phyloP scores from a whole-genome alignment of 1,140 invertebrate genomes.

The Acromyrmex heyeri region DNA sequence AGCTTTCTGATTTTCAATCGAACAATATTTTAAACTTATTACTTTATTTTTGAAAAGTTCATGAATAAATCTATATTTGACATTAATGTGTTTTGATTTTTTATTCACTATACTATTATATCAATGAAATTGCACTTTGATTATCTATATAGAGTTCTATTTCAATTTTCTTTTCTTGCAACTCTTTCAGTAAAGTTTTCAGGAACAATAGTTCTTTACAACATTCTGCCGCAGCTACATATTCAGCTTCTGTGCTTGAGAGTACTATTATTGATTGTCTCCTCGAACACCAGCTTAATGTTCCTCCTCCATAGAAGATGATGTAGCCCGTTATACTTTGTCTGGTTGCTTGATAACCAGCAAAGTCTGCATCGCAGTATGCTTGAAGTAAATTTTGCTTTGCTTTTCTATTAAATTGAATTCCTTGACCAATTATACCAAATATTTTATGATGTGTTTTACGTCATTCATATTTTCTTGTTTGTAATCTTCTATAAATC shows the following conservation, averaged over 20 bases:
- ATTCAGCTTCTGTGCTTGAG: not conserved
- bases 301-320: not conserved
- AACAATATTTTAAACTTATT: too few relatives aligned
- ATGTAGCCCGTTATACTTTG: conserved; percentile 6
- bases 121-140: too few relatives aligned
- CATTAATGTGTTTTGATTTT: too few relatives aligned
- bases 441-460: not conserved
- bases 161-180: not conserved
- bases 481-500: not conserved
- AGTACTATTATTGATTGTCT: not conserved
- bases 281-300: not conserved
- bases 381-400: not conserved
- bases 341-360: not conserved
- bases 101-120: too few relatives aligned
- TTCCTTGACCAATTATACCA: not conserved
- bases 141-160: not conserved
- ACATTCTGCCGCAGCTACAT: not conserved
- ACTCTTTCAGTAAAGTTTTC: not conserved
- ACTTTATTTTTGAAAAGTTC: too few relatives aligned
- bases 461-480: not conserved
- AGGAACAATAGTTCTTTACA: not conserved
- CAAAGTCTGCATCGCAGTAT: conserved; percentile 12
- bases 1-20: too few relatives aligned
- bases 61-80: too few relatives aligned
- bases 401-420: not conserved